These are phyloP conservation scores for Enteromius paludinosus DNA, from an alignment of 2,797 vertebrate genomes.

Conservation along the genomic window DNA sequence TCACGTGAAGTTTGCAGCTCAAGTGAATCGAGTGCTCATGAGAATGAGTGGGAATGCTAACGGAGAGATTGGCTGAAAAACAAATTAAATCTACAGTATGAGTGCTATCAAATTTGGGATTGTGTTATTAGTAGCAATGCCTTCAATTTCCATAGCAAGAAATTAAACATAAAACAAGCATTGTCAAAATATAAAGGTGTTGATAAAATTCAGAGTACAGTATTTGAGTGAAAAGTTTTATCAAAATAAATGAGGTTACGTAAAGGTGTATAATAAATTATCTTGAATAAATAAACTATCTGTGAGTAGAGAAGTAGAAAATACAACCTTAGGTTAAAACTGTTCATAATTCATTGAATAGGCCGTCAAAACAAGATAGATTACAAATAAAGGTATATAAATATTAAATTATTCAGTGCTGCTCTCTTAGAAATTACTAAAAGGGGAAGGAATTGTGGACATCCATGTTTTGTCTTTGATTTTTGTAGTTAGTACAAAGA, in stretches of 20 bases:
- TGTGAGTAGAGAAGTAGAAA: conserved; percentile 30
- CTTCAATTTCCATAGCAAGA: conserved; percentile 1
- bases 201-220: neutral
- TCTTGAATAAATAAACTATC: conserved; percentile 19
- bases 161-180: neutral
- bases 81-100: neutral
- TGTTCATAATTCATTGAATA: neutral
- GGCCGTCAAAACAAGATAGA: neutral
- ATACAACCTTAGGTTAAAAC: conserved; percentile 8
- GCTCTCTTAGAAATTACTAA: neutral
- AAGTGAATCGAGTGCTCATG: neutral
- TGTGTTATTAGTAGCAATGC: neutral
- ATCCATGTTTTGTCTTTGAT: neutral
- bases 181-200: neutral
- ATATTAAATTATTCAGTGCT: neutral
- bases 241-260: conserved; percentile 16
- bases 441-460: neutral
- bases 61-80: neutral
- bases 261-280: conserved; percentile 3
- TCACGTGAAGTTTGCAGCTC: neutral
- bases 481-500: neutral
- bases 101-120: neutral
- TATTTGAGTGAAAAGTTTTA: neutral
- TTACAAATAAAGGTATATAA: neutral
- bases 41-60: neutral